Conservation (phyloP, 2,113 vertebrate species). For the Triplophysa tibetana region DNA sequence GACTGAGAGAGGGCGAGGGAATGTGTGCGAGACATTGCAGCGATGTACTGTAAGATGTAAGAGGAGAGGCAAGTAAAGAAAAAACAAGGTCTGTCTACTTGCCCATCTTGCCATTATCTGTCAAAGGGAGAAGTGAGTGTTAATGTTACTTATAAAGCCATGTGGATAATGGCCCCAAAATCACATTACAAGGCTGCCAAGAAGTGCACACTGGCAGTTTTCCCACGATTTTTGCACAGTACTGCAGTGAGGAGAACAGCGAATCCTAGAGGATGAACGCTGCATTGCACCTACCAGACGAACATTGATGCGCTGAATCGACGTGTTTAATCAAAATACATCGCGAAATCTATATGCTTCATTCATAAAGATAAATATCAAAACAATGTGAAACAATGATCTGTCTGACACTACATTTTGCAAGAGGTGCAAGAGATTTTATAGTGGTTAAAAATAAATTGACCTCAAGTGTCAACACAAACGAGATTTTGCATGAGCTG, state of each 20-base stretch:
- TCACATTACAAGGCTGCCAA: conserved; percentile 30
- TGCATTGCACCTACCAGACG: neutral
- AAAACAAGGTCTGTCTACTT: conserved; percentile 28
- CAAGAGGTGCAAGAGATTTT: neutral
- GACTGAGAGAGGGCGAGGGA: conserved; percentile 14
- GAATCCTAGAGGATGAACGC: neutral
- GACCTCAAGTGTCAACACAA: neutral
- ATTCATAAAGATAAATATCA: neutral
- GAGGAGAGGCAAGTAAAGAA: conserved; percentile 16
- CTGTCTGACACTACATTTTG: neutral
- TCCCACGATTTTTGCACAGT: conserved; percentile 9
- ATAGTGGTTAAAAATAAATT: neutral
- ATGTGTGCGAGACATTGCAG: conserved; percentile 5
- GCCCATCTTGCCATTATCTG: conserved; percentile 32
- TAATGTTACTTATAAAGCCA: conserved; percentile 34
- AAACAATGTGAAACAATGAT: neutral
- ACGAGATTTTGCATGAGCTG: neutral
- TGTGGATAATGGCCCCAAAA: conserved; percentile 34
- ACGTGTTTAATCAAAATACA: no score
- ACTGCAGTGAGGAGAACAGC: neutral
- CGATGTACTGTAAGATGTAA: conserved; percentile 20
- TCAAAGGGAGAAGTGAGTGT: conserved; percentile 29
- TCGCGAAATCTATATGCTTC: neutral
- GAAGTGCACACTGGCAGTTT: conserved; percentile 25
- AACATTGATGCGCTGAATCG: neutral